Conservation (phyloP, 1,140 invertebrate species). For the Drosophila eugracilis region DNA sequence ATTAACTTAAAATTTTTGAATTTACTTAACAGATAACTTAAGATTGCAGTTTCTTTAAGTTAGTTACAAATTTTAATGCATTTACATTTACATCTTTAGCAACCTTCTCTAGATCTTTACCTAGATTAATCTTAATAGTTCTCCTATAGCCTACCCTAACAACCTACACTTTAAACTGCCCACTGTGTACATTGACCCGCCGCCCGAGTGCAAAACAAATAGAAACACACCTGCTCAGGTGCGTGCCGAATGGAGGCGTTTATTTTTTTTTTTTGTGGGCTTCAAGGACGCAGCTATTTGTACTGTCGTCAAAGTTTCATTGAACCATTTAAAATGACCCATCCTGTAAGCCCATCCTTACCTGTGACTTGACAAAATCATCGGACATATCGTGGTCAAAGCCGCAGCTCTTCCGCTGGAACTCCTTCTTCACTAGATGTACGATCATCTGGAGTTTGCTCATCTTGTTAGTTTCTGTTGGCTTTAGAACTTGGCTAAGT, state of each 20-base stretch:
- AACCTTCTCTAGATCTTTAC: not conserved
- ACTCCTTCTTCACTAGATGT: slow-evolving; percentile 78
- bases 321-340: slow-evolving; percentile 23
- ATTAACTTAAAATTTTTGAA: not conserved
- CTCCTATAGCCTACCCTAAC: not conserved
- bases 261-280: not conserved
- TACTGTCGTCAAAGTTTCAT: slow-evolving; percentile 10
- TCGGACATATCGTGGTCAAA: slow-evolving; percentile 79
- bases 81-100: too few species aligned
- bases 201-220: slow-evolving; percentile 9
- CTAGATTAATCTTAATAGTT: not conserved
- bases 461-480: slow-evolving; percentile 44
- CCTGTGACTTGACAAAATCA: slow-evolving; percentile 83
- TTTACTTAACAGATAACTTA: too few species aligned
- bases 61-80: too few species aligned
- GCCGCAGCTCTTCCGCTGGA: slow-evolving; percentile 70
- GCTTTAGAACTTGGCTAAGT: not conserved
- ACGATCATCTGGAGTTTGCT: slow-evolving; percentile 68
- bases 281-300: slow-evolving; percentile 36
- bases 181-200: slow-evolving; percentile 52
- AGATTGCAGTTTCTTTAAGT: too few species aligned
- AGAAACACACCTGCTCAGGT: slow-evolving; percentile 21
- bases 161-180: slow-evolving; percentile 29
- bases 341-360: slow-evolving; percentile 39
- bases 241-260: slow-evolving; percentile 53